Evolutionary conservation across 2,888 invertebrate species (phyloP), one percentile per base, ranked within the genome.

Genomic region (Quadroppia sp.): DNA sequence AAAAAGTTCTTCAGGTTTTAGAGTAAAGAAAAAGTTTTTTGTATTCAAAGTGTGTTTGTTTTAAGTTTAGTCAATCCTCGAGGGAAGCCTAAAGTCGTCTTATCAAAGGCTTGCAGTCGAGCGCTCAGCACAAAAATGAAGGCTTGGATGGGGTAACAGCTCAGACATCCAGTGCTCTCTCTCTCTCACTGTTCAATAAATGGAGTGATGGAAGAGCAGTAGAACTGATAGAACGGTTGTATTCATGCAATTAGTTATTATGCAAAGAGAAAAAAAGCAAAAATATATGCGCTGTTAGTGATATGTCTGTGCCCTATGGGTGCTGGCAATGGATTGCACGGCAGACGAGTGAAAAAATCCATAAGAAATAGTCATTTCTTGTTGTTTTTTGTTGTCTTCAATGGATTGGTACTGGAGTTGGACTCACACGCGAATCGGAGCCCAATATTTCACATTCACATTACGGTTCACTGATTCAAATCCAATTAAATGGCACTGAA

Each of bases 61-160:
- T 69, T 69, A 69, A 69, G 69, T 69, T 56, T 20, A 69, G 69
- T 42, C 42, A 69, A 69, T 69, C 42, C 69, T 69, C 69, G 69
- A 69, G 69, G 69, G 69, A 69, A 69, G 69, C 69, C 69, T 69
- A 69, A 69, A 69, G 69, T 69, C 69, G 69, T 69, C 69, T 69
- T 69, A 69, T 69, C 69, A 69, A 69, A 69, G 36, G 69, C 69
- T 69, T 69, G 69, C 69, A 69, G 69, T 69, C 20, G 45, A 69
- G 45, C 42, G 69, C 42, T 69, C 45, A 45, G 45, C 36, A 69
- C 42, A 69, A 42, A 61, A 42, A 69, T 45, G 69, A 45, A 40
- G 40, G 69, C 25, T 42, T 40, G 42, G 45, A 42, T 45, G 69
- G 69, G 69, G 61, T 20, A 36, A 64, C 20, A 6, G n/a, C 28